Evolutionary conservation across 2,113 vertebrate genomes (phyloP), one percentile per base, ranked within the genome.

Genomic region (Cervus canadensis): DNA sequence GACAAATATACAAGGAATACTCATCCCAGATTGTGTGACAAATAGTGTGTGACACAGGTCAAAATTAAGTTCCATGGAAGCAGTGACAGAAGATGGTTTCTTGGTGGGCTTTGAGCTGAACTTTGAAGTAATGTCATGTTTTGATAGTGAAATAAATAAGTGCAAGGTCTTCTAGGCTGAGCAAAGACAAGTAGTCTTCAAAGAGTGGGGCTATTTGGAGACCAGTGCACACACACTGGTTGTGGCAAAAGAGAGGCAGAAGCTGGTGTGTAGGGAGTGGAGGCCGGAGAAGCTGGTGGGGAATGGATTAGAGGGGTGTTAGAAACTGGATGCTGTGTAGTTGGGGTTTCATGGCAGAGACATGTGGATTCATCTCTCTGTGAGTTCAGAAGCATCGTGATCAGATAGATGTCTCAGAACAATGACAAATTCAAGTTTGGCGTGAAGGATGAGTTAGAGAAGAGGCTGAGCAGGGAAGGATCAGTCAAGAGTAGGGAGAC

Each of bases 91-190:
- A 17, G 52, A 84, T 79, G 48, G 10, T 60, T 83, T 94, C 91
- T 94, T 17, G 81, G 36, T 85, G 76, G 36, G 7, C 95, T 96
- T 92, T 87, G 62, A 92, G 45, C 30, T 30, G 3, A 84, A 87
- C 36, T 43, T 26, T 54, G 3, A 94, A 43, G 50, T 30, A 28
- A 7, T 36, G 23, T 56, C 40, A 21, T 2, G 10, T 45, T 91
- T 36, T 89, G 28, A 82, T 28, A 60, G 56, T 30, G 36, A 81
- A 62, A 86, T 8, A 67, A 48, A 54, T 33, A 67, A n/a, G 54
- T 11, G 33, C 48, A 71, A 56, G 60, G 10, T 36, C 19, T 48
- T 76, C 19, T n/a, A 30, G 54, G 43, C 9, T 50, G 26, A 78
- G 79, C 6, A 64, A 50, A 28, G 62, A 36, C 23, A 74, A 89